Base-by-base conservation (phyloP, 2,797 vertebrate genomes). In the Sebastes ruberrimus region DNA sequence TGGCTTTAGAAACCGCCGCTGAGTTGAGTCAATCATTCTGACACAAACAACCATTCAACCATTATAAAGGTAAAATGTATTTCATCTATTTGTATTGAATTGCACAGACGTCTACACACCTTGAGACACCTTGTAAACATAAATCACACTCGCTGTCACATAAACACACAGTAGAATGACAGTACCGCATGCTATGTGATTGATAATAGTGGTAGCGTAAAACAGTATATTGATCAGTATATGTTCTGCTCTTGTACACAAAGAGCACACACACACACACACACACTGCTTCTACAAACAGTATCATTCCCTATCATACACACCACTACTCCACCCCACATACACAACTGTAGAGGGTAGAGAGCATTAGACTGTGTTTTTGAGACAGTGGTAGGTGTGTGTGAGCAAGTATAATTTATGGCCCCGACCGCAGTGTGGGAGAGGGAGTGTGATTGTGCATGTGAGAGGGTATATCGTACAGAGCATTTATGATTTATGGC, bases 141-240 rank as follows among this genome's bases (percentile, higher is more conserved):
- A 75, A 86, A 88, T 90, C 82, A 85, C 27, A 49, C 32, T 80
- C 53, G 10, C 71, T 59, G 69, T 76, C 20, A 73, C 68, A 77
- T 49, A 80, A 7, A 53, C 35, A 65, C 61, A 46, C 11, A 57
- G 49, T 11, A 16, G 14, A 83, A 65, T 75, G 74, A 75, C 85
- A 78, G 69, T 38, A 10, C 73, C 18, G 42, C 63, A 76, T 62
- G 67, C 59, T 52, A 38, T 28, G n/a, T 85, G 86, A 87, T 57
- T 81, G 59, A 86, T 86, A 72, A 71, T 9, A 28, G 72, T 53
- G 35, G 53, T 64, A 7, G 56, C 62, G 46, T 56, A 16, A 66
- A 82, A 53, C 49, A 75, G 62, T 70, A 2, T 88, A 90, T 89
- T 83, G 88, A 88, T 86, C 80, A 65, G 59, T 78, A 53, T 30